phyloP scores from a whole-genome alignment of 37 sponge, comb jelly and placozoan genomes.

The Petrosia ficiformis region DNA sequence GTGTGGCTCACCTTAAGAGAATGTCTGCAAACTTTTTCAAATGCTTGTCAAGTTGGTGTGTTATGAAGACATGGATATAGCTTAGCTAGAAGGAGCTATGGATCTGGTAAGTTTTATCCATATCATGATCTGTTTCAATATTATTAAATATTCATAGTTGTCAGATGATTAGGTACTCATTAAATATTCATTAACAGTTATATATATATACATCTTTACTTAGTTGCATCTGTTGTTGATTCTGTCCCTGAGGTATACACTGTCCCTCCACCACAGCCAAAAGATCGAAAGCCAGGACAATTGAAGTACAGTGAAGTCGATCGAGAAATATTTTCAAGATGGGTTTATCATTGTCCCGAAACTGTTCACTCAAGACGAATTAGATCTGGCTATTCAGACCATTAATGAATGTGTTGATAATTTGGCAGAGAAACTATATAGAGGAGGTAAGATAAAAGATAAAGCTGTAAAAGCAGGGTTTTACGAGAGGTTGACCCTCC shows the following conservation, averaged over 20 bases:
- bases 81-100: background rate
- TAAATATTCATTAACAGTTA: too few species aligned
- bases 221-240: background rate
- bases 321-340: constrained; percentile 76
- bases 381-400: constrained; percentile 60
- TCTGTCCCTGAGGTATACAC: constrained; percentile 53
- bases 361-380: constrained; percentile 70
- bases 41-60: background rate
- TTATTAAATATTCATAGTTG: too few species aligned
- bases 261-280: constrained; percentile 50
- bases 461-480: constrained; percentile 66
- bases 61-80: background rate
- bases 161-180: too few species aligned
- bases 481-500: constrained; percentile 64
- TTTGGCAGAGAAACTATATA: constrained; percentile 66
- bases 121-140: background rate
- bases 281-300: constrained; percentile 69
- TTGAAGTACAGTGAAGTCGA: constrained; percentile 56
- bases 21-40: background rate
- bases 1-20: background rate
- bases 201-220: background rate
- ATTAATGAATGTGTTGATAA: constrained; percentile 60
- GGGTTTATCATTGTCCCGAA: constrained; percentile 67
- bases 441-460: constrained; percentile 44
- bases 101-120: background rate